Base-by-base conservation (phyloP, 2,797 vertebrate genomes). In the Oceanodroma leucorhoa region DNA sequence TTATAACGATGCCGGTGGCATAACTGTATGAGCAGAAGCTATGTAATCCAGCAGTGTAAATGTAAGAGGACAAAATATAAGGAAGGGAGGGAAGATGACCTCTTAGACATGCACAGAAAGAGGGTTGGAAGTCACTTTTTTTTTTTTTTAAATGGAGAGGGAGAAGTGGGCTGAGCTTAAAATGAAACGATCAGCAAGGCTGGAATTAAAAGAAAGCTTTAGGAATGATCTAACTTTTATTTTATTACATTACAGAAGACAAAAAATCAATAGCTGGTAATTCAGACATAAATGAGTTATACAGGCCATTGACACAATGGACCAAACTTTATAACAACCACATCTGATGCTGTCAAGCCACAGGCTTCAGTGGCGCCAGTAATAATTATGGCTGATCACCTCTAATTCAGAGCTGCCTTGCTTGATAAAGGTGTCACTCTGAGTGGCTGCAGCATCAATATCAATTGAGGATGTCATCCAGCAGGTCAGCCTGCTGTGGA, bases 331-430 rank as follows among this genome's bases (percentile, higher is more conserved):
- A 97, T 97, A 98, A 97, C 97, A 97, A 92, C 97, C 97, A 97
- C 97, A 98, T 98, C 97, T 96, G 97, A 98, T 51, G 97, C 98
- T 98, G 98, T 97, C 97, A 97, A 97, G 97, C 95, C 93, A 97
- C 69, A 50, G 95, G 97, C 97, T 97, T 97, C 96, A 83, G 97
- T 97, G 98, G 98, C 98, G 98, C 98, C 98, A 98, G 97, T 89
- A 97, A 97, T 98, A 98, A 98, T 98, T 98, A 98, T 84, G 95
- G 96, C 97, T 94, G 96, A 98, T 98, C 98, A 98, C 98, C 98
- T 98, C 97, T 98, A 98, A 98, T 98, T 98, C 97, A 94, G 95
- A 97, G 96, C 96, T 96, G 97, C 96, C 97, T 96, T 94, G 95
- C 91, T 98, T 97, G 97, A 97, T 98, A 98, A 98, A 98, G 97